phyloP scores from a whole-genome alignment of 2,113 vertebrate species.

The Upupa epops region DNA sequence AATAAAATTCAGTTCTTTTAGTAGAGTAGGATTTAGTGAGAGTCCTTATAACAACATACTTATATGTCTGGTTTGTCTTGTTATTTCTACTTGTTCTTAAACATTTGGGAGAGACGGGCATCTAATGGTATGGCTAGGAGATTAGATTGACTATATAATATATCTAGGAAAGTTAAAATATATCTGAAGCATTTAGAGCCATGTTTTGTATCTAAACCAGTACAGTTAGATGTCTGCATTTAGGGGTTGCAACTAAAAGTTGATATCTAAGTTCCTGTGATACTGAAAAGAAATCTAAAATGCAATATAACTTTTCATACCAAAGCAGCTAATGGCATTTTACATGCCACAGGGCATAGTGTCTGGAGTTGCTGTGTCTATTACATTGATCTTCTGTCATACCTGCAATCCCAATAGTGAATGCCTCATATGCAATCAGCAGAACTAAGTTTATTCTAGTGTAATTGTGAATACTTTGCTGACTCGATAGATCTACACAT shows the following conservation, averaged over 20 bases:
- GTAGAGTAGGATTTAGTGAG: background rate
- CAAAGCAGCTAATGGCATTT: background rate
- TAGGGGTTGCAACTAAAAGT: background rate
- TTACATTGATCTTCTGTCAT: background rate
- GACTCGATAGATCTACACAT: background rate
- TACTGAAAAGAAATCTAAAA: background rate
- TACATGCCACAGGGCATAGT: background rate
- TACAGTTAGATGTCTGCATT: background rate
- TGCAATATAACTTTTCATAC: background rate
- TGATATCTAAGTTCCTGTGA: background rate
- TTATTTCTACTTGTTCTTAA: background rate
- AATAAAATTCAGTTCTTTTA: background rate
- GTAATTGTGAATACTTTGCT: background rate
- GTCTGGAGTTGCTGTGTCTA: background rate
- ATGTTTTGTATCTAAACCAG: background rate
- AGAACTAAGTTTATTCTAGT: background rate
- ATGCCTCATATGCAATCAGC: background rate
- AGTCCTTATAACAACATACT: background rate
- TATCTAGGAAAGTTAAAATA: background rate
- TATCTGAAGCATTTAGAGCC: background rate
- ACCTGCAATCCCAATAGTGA: background rate
- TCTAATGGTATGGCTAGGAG: too few species aligned
- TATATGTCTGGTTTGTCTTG: background rate
- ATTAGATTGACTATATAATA: background rate
- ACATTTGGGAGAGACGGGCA: background rate